Percentiles rank a stretch among this genome's conserved stretches.
Conservation (phyloP, 2,113 vertebrate genomes). For the Zosterops pallidus region DNA sequence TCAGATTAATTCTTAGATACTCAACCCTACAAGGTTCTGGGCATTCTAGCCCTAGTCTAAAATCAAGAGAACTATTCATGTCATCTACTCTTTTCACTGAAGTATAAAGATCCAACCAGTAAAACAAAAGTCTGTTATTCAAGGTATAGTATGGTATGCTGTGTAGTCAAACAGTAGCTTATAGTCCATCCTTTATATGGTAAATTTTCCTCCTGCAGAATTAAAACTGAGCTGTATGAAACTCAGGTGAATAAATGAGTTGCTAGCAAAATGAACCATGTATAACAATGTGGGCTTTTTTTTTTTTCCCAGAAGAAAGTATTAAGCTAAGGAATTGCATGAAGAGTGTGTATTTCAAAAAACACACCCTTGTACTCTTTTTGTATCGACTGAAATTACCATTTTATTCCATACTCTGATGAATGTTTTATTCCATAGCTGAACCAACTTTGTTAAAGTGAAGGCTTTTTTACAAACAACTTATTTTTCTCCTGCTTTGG, state of each 20-base stretch:
- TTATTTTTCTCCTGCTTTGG: neutral
- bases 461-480: neutral
- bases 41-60: neutral
- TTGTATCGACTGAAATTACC: neutral
- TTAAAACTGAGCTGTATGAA: neutral
- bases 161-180: neutral
- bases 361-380: neutral
- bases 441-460: neutral
- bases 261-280: neutral
- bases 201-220: neutral
- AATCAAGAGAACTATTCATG: neutral
- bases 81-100: neutral
- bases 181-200: neutral
- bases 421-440: neutral
- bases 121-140: neutral
- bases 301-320: neutral
- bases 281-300: neutral
- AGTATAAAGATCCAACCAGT: neutral
- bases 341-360: neutral
- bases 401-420: neutral
- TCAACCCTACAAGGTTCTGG: neutral
- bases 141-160: neutral
- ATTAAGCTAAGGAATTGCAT: neutral
- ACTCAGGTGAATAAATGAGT: neutral
- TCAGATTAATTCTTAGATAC: neutral